A percentile compares a stretch with the other conserved stretches of the same genome.
Evolutionary conservation across 1,140 invertebrate species (phyloP).

Genomic region (Drosophila kepulauana): DNA sequence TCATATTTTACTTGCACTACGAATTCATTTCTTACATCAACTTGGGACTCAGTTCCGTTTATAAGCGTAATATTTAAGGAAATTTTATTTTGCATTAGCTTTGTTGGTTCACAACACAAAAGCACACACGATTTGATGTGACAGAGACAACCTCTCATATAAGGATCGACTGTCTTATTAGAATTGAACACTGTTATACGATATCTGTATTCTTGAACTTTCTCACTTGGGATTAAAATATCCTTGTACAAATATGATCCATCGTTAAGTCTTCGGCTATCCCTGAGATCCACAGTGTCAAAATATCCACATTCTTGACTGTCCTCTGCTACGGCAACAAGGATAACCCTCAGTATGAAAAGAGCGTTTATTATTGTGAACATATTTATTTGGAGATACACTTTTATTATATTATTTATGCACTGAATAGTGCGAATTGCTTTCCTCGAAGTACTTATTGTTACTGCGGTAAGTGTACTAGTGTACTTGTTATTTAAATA

Average conservation of each 20-base stretch:
- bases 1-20: neutral
- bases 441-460: neutral
- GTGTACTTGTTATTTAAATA: too few species aligned
- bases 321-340: neutral
- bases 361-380: neutral
- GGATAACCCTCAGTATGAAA: neutral
- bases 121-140: slow-evolving; percentile 1
- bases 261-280: neutral
- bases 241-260: slow-evolving; percentile 13
- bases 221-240: slow-evolving; percentile 1
- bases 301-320: slow-evolving; percentile 1
- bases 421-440: neutral
- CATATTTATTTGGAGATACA: slow-evolving; percentile 2
- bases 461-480: neutral
- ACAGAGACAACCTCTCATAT: slow-evolving; percentile 1
- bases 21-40: neutral
- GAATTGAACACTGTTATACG: neutral
- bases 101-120: slow-evolving; percentile 3
- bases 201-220: neutral
- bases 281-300: neutral
- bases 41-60: neutral
- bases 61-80: neutral
- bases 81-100: neutral
- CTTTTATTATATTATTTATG: neutral
- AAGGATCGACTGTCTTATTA: neutral